These are phyloP conservation scores for Linnaemya tessellans DNA, from an alignment of 2,888 invertebrate species.

Conservation along the genomic window DNA sequence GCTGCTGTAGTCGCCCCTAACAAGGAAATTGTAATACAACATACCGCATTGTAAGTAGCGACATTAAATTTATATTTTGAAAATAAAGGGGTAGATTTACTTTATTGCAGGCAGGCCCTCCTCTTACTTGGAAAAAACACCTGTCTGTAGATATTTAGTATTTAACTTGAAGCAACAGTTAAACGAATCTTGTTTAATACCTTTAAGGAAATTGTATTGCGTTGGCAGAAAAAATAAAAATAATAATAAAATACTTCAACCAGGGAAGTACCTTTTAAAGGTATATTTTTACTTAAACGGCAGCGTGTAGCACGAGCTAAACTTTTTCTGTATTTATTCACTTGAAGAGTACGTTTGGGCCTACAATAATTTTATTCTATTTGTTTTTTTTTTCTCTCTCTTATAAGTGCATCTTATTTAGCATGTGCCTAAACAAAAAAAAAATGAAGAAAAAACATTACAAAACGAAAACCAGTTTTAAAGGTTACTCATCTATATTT, in stretches of 20 bases:
- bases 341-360: slow-evolving; percentile 31
- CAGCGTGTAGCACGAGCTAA: slow-evolving; percentile 54
- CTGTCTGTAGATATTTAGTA: slow-evolving; percentile 50
- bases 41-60: slow-evolving; percentile 30
- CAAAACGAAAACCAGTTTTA: slow-evolving; percentile 45
- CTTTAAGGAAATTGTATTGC: slow-evolving; percentile 34
- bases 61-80: slow-evolving; percentile 5
- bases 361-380: slow-evolving; percentile 37
- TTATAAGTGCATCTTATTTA: slow-evolving; percentile 45
- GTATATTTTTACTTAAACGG: slow-evolving; percentile 10
- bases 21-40: slow-evolving; percentile 26
- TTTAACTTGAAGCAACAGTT: slow-evolving; percentile 67
- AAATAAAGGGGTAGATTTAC: slow-evolving; percentile 1
- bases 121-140: slow-evolving; percentile 31
- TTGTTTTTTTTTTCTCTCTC: not conserved
- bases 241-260: slow-evolving; percentile 14
- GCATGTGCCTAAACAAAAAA: slow-evolving; percentile 39
- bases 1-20: not conserved
- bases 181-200: slow-evolving; percentile 67
- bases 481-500: slow-evolving; percentile 49
- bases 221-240: slow-evolving; percentile 6
- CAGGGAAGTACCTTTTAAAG: slow-evolving; percentile 39
- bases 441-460: slow-evolving; percentile 7
- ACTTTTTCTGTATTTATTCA: not conserved
- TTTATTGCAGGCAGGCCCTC: not conserved